These are phyloP conservation scores for Rhopalosiphum nymphaeae DNA, from an alignment of 2,888 invertebrate species.

Conservation along the genomic window DNA sequence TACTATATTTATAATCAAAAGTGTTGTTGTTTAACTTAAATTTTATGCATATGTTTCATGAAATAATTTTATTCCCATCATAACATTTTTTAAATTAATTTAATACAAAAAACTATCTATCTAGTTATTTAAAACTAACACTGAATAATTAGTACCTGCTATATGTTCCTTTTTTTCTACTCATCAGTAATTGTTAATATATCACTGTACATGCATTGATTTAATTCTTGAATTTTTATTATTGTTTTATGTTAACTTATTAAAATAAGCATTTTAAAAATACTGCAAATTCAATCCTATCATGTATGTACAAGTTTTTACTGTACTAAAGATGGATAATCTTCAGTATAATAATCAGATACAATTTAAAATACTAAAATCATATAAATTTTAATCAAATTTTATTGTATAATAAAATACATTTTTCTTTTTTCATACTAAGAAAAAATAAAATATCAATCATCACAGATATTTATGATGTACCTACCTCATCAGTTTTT, in stretches of 20 bases:
- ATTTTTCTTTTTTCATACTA: not conserved
- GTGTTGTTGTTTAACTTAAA: constrained; percentile 50
- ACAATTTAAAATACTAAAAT: not conserved
- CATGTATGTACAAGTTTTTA: not conserved
- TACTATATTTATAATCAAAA: constrained; percentile 41
- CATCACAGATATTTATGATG: not conserved
- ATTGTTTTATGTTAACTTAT: not conserved
- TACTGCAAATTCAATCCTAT: not conserved
- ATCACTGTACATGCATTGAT: constrained; percentile 13
- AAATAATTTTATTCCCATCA: constrained; percentile 21
- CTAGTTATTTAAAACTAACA: not conserved
- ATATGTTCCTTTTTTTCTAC: constrained; percentile 54
- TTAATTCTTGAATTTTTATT: not conserved
- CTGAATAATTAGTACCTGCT: constrained; percentile 46
- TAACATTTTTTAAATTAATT: constrained; percentile 24
- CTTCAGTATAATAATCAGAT: not conserved
- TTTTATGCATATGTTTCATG: constrained; percentile 12
- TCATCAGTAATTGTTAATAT: not conserved
- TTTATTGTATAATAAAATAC: not conserved
- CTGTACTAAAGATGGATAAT: not conserved
- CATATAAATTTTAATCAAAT: not conserved
- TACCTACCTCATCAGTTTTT: not conserved
- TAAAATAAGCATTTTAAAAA: not conserved
- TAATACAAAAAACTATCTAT: not conserved
- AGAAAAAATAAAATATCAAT: not conserved